Evolutionary conservation across 1,140 invertebrate species (phyloP).

Genomic region (Pachyrhynchus sulphureomaculatus): DNA sequence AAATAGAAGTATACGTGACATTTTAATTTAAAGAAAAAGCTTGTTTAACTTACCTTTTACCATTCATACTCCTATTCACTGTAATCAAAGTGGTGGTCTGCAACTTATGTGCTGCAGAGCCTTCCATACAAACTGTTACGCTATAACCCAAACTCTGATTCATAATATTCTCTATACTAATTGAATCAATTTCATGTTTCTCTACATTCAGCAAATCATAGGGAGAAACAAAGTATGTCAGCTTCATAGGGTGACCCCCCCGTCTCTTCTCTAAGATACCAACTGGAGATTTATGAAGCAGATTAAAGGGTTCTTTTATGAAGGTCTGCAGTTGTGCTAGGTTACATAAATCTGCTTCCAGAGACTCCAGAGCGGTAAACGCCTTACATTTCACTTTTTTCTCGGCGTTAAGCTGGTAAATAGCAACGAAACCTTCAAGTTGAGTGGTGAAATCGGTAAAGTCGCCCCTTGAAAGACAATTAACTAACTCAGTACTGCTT

Average conservation of each 20-base stretch:
- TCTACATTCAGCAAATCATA: constrained; percentile 85
- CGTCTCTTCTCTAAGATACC: constrained; percentile 76
- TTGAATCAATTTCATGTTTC: constrained; percentile 67
- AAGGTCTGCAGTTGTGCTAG: constrained; percentile 75
- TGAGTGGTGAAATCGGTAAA: constrained; percentile 93
- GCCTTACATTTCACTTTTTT: constrained; percentile 94
- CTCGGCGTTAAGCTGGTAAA: constrained; percentile 92
- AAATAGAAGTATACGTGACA: too few species aligned
- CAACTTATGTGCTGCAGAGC: constrained; percentile 83
- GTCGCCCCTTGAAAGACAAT: constrained; percentile 76
- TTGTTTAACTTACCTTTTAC: constrained; percentile 69
- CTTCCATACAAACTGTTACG: constrained; percentile 87
- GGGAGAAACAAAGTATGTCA: constrained; percentile 94
- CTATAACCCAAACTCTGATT: constrained; percentile 77
- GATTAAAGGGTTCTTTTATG: constrained; percentile 80
- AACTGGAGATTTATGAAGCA: constrained; percentile 88
- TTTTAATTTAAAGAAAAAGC: too few species aligned
- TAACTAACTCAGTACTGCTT: constrained; percentile 84
- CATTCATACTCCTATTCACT: constrained; percentile 68
- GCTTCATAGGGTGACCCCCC: constrained; percentile 85
- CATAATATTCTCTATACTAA: constrained; percentile 72
- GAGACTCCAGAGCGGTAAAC: constrained; percentile 85
- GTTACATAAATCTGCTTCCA: constrained; percentile 88
- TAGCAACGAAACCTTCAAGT: constrained; percentile 82
- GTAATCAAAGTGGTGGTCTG: constrained; percentile 81